Base-by-base conservation (phyloP, 2,113 vertebrate genomes). In the Notothenia rossii region DNA sequence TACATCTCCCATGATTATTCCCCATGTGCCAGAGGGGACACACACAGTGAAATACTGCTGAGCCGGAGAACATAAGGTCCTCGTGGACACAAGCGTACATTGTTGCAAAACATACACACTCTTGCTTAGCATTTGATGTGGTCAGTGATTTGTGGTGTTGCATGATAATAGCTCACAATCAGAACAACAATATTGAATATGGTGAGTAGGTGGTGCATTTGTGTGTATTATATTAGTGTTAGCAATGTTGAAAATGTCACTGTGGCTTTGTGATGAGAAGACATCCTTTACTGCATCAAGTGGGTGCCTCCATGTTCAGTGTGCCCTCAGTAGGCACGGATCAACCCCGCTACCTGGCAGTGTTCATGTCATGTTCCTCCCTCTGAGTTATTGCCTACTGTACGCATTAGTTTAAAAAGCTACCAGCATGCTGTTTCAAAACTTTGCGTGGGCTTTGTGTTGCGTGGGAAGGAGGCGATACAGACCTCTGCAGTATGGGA, bases 391-490 rank as follows among this genome's bases (percentile, higher is more conserved):
- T 65, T 7, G 36, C 36, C 36, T 40, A 17, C 29, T 40, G 25
- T 48, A 53, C 51, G 46, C 54, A 20, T 13, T 7, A 49, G 65
- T 20, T 81, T 53, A 66, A 51, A 40, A 72, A 68, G 56, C 59
- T 84, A 40, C 58, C 68, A 58, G 65, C 73, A 43, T 51, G 69
- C 75, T 65, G 76, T 58, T 79, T 59, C 66, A 74, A 74, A 75
- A 83, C 43, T 75, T 68, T 64, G 86, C 40, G 91, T 92, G 82
- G 88, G 91, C 15, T 85, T 79, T 5, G 60, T 25, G 51, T 29
- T 77, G 87, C 14, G 87, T 88, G 75, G 91, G 90, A 80, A 64
- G 70, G 36, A 84, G 49, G 81, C 10, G 55, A 77, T 70, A 11
- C 68, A 71, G 82, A 87, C 84, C 86, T 86, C 73, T 48, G 68